A percentile compares a stretch with the other conserved stretches of the same genome.
phyloP scores from a whole-genome alignment of 2,797 vertebrate genomes.

The Triplophysa yarkandensis region DNA sequence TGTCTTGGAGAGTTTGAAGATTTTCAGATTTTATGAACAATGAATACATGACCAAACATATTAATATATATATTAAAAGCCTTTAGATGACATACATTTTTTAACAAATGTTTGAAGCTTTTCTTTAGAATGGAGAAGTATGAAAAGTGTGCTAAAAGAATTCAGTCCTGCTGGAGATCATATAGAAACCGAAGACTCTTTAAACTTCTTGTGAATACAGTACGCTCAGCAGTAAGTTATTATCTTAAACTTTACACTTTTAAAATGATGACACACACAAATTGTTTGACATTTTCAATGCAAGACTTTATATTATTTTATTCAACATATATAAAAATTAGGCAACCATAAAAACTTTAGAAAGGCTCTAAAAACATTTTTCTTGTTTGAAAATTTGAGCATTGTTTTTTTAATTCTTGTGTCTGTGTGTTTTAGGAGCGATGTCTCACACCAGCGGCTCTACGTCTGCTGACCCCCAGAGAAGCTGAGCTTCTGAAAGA shows the following conservation, averaged over 20 bases:
- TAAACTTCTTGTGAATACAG: constrained; percentile 65
- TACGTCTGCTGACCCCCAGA: constrained; percentile 71
- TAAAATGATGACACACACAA: not conserved
- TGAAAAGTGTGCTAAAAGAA: constrained; percentile 58
- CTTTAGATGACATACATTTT: too few relatives aligned
- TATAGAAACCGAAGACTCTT: constrained; percentile 65
- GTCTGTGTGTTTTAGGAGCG: constrained; percentile 65
- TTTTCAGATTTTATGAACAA: not conserved
- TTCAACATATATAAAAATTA: too few relatives aligned
- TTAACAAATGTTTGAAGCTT: not conserved
- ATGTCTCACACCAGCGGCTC: constrained; percentile 64
- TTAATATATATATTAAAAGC: not conserved
- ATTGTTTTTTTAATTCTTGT: not conserved
- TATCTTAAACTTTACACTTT: not conserved
- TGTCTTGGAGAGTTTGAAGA: not conserved
- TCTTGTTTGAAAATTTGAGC: not conserved
- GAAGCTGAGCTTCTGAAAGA: constrained; percentile 74
- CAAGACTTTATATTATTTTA: not conserved
- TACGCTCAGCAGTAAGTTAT: constrained; percentile 70
- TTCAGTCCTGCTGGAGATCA: constrained; percentile 69
- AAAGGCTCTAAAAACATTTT: too few relatives aligned
- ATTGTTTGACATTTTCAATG: not conserved
- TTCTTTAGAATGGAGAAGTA: not conserved
- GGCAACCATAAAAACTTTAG: too few relatives aligned
- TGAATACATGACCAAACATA: too few relatives aligned